A percentile compares a stretch with the other conserved stretches of the same genome.
Conservation (phyloP, 2,113 vertebrate species). For the cattle (Bos taurus) region ARS-UCD2.0 NC_037338.1:62347001-62347500, state of each 20-base stretch:
- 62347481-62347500: slow-evolving; percentile 63
- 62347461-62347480: slow-evolving; percentile 54
- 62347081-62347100: slow-evolving; percentile 86
- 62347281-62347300: slow-evolving; percentile 89
- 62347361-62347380: slow-evolving; percentile 71
- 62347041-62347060: slow-evolving; percentile 84
- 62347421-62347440: slow-evolving; percentile 58
- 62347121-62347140: slow-evolving; percentile 80
- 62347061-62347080: slow-evolving; percentile 87
- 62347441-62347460: slow-evolving; percentile 40
- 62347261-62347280: slow-evolving; percentile 88
- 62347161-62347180: slow-evolving; percentile 86
- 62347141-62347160: slow-evolving; percentile 79
- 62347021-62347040: slow-evolving; percentile 77
- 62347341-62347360: slow-evolving; percentile 79
- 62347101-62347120: slow-evolving; percentile 82
- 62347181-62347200: slow-evolving; percentile 81
- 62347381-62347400: slow-evolving; percentile 67
- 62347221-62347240: slow-evolving; percentile 86
- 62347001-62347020: slow-evolving; percentile 79
- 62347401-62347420: slow-evolving; percentile 64
- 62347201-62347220: slow-evolving; percentile 88
- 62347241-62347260: slow-evolving; percentile 84
- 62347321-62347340: slow-evolving; percentile 82
- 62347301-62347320: slow-evolving; percentile 90